phyloP scores from a whole-genome alignment of 1,140 invertebrate genomes.

The Antheraea pernyi region DNA sequence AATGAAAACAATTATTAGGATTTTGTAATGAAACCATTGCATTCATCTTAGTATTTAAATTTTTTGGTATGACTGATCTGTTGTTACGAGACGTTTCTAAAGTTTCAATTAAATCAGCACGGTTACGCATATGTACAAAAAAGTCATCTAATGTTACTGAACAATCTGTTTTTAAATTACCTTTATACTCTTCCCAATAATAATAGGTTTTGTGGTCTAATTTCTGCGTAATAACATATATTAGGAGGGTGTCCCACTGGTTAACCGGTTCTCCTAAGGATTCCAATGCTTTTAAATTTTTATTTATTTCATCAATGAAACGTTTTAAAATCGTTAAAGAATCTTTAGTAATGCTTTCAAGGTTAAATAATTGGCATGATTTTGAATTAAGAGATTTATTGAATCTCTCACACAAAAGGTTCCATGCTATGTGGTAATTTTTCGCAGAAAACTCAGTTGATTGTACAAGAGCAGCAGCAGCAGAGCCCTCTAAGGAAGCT shows the following conservation, averaged over 20 bases:
- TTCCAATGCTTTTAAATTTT: conserved; percentile 9
- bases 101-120: no score
- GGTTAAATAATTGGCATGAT: conserved; percentile 1
- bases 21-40: no score
- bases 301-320: conserved; percentile 8
- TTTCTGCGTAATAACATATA: conserved; percentile 11
- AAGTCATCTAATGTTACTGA: neutral
- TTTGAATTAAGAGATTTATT: conserved; percentile 12
- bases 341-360: conserved; percentile 1
- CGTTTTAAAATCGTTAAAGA: conserved; percentile 1
- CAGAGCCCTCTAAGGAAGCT: conserved; percentile 6
- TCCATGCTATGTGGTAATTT: conserved; percentile 11
- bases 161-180: conserved; percentile 1
- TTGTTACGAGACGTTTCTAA: no score
- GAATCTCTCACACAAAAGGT: conserved; percentile 8
- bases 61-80: no score
- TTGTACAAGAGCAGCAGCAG: conserved; percentile 2
- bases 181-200: conserved; percentile 5
- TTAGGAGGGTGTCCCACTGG: conserved; percentile 8
- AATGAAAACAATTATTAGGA: no score
- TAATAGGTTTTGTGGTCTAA: conserved; percentile 7
- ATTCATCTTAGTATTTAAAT: no score
- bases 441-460: conserved; percentile 5
- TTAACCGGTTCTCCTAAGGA: conserved; percentile 5
- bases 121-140: no score